A percentile compares a stretch with the other conserved stretches of the same genome.
Conservation (phyloP, 2,888 invertebrate genomes). For the Gymnoscelis rufifasciata region DNA sequence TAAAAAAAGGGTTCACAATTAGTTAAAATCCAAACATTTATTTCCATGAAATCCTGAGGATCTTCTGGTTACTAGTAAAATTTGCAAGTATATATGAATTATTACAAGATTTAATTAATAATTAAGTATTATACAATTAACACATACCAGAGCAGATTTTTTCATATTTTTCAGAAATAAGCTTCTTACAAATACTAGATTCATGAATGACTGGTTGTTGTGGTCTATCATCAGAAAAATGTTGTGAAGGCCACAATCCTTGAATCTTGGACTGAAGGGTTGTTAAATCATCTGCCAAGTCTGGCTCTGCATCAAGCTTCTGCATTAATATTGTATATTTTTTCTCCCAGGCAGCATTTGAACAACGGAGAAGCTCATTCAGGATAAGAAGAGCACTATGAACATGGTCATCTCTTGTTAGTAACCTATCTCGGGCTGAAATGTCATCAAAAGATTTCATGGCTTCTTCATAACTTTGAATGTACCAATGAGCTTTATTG, state of each 20-base stretch:
- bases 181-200: slow-evolving; percentile 90
- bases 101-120: too few species aligned
- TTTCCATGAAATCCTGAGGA: too few species aligned
- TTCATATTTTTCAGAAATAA: slow-evolving; percentile 91
- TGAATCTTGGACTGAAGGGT: slow-evolving; percentile 72
- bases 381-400: slow-evolving; percentile 95
- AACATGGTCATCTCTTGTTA: slow-evolving; percentile 91
- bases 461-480: slow-evolving; percentile 94
- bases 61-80: too few species aligned
- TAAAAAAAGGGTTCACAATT: slow-evolving; percentile 30
- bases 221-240: slow-evolving; percentile 54
- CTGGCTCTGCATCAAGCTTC: slow-evolving; percentile 72
- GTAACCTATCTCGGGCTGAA: slow-evolving; percentile 77
- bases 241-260: slow-evolving; percentile 47
- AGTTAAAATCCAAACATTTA: too few species aligned
- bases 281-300: slow-evolving; percentile 71
- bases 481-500: slow-evolving; percentile 93
- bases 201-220: slow-evolving; percentile 79
- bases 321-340: slow-evolving; percentile 86
- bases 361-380: slow-evolving; percentile 94
- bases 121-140: too few species aligned
- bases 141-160: slow-evolving; percentile 82
- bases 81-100: neutral
- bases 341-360: slow-evolving; percentile 92
- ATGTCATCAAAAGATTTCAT: slow-evolving; percentile 86